Evolutionary conservation across 2,888 invertebrate genomes (phyloP).

Genomic region (Bimastos eiseni): DNA sequence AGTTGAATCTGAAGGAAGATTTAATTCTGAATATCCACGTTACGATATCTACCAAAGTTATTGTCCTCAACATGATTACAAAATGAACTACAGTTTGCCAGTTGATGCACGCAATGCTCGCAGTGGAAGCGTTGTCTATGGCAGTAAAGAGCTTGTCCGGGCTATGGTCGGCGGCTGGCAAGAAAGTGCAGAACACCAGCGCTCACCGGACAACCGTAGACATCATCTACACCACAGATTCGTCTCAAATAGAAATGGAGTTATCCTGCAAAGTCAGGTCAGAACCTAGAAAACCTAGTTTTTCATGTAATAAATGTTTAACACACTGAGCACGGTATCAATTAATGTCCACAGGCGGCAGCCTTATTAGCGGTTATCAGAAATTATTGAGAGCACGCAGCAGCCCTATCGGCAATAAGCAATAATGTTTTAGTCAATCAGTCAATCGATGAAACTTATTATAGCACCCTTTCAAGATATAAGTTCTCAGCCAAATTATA

Average conservation of each 20-base stretch:
- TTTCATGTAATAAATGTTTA: not conserved
- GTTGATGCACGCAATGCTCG: not conserved
- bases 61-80: not conserved
- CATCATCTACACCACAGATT: not conserved
- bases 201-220: not conserved
- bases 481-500: not conserved
- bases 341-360: too few relatives aligned
- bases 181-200: not conserved
- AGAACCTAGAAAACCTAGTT: not conserved
- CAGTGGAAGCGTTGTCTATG: not conserved
- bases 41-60: not conserved
- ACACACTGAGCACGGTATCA: not conserved
- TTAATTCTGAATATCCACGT: not conserved
- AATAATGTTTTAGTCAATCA: too few relatives aligned
- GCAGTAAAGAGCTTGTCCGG: not conserved
- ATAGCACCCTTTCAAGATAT: too few relatives aligned
- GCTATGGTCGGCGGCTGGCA: not conserved
- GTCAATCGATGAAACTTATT: too few relatives aligned
- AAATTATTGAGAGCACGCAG: too few relatives aligned
- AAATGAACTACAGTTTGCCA: slow-evolving; percentile 1
- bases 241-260: not conserved
- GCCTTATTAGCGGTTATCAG: too few relatives aligned
- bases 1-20: not conserved
- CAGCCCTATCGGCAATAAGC: too few relatives aligned
- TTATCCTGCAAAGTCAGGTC: slow-evolving; percentile 9